Percentiles rank a stretch among this genome's conserved stretches.
Evolutionary conservation across 2,888 invertebrate species (phyloP).

Genomic region (Acanthopleura granulata): DNA sequence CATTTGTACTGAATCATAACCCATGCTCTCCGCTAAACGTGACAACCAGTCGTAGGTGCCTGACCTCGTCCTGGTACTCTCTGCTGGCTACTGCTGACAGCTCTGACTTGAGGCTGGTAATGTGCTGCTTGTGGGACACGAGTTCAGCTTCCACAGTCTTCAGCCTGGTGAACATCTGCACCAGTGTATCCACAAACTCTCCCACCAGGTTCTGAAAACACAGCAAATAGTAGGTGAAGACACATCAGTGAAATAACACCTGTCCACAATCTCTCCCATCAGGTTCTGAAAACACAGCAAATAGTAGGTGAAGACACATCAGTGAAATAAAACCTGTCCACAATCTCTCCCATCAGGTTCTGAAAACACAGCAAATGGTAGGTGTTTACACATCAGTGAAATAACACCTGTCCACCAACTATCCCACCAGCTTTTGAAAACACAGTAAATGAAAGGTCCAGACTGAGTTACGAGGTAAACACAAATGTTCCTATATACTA

Average conservation of each 20-base stretch:
- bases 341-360: slow-evolving; percentile 62
- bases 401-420: slow-evolving; percentile 55
- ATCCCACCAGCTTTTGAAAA: slow-evolving; percentile 58
- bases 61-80: slow-evolving; percentile 27
- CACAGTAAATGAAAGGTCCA: background rate
- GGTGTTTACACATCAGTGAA: background rate
- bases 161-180: slow-evolving; percentile 48
- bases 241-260: too few species aligned
- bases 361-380: slow-evolving; percentile 27
- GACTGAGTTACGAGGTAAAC: too few species aligned
- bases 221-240: background rate
- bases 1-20: too few species aligned
- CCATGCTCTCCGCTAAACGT: too few species aligned
- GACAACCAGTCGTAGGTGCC: too few species aligned
- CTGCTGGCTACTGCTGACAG: slow-evolving; percentile 56
- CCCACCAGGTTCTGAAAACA: slow-evolving; percentile 57
- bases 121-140: slow-evolving; percentile 49
- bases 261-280: slow-evolving; percentile 61
- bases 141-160: slow-evolving; percentile 55
- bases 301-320: too few species aligned
- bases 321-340: slow-evolving; percentile 39
- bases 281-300: slow-evolving; percentile 46
- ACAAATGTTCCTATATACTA: too few species aligned
- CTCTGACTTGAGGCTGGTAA: slow-evolving; percentile 56
- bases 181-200: slow-evolving; percentile 60